Conservation (phyloP, 2,113 vertebrate species). For the Chaetorhynchus papuensis region DNA sequence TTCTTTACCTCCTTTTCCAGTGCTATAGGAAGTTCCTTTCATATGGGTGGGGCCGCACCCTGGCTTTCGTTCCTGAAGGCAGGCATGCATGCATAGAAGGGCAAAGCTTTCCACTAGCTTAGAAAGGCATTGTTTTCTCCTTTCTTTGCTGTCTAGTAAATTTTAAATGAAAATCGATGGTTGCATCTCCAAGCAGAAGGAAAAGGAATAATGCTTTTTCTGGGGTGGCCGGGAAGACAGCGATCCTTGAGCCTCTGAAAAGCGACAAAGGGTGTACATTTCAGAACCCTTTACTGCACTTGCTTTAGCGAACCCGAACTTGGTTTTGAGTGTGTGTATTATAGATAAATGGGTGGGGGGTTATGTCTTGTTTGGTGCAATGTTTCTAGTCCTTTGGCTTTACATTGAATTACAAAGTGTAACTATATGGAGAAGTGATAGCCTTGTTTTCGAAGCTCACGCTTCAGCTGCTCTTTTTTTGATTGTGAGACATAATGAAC, state of each 20-base stretch:
- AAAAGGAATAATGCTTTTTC: neutral
- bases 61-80: neutral
- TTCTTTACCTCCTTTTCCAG: neutral
- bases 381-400: neutral
- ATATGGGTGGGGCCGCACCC: conserved; percentile 43
- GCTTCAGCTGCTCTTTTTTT: neutral
- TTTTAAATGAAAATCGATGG: neutral
- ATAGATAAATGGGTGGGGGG: neutral
- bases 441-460: neutral
- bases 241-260: neutral
- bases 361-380: neutral
- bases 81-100: neutral
- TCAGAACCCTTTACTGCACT: neutral
- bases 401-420: neutral
- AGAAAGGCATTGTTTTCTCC: neutral
- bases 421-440: neutral
- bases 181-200: neutral
- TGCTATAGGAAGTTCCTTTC: neutral
- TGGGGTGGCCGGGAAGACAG: neutral
- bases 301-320: neutral
- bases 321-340: neutral
- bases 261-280: neutral
- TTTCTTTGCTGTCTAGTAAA: neutral
- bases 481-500: neutral
- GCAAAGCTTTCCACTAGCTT: neutral